These are phyloP conservation scores for Macrosteles quadrilineatus DNA, from an alignment of 1,140 invertebrate species.

Conservation along the genomic window DNA sequence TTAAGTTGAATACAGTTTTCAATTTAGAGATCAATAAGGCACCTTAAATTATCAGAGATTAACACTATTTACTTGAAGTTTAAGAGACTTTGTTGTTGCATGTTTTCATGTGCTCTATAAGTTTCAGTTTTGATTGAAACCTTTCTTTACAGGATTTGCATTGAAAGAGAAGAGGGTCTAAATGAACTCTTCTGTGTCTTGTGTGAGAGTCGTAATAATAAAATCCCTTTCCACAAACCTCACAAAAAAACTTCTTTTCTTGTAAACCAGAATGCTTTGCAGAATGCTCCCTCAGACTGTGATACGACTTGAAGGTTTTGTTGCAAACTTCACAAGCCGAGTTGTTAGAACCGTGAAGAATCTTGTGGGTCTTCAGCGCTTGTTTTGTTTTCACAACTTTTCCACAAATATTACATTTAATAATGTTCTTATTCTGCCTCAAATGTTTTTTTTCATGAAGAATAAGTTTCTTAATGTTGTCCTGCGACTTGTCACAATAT, in stretches of 20 bases:
- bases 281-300: neutral
- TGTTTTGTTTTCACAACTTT: constrained; percentile 6
- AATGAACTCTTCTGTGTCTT: neutral
- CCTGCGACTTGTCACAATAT: neutral
- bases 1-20: too few relatives aligned
- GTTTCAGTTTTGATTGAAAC: constrained; percentile 71
- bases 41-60: too few relatives aligned
- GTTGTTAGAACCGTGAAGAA: neutral
- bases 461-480: neutral
- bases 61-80: too few relatives aligned
- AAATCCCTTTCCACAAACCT: constrained; percentile 17
- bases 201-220: constrained; percentile 18
- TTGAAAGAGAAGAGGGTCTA: constrained; percentile 14
- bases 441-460: constrained; percentile 3
- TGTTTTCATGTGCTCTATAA: constrained; percentile 6
- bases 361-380: constrained; percentile 3
- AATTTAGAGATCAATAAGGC: too few relatives aligned
- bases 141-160: constrained; percentile 62
- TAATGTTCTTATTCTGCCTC: neutral
- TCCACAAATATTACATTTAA: constrained; percentile 13
- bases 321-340: neutral
- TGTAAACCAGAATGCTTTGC: neutral
- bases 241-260: constrained; percentile 18
- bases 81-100: too few relatives aligned
- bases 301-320: neutral